Evolutionary conservation across 1,140 invertebrate genomes (phyloP), one percentile per base, ranked within the genome.

Genomic region (Colletes gigas): DNA sequence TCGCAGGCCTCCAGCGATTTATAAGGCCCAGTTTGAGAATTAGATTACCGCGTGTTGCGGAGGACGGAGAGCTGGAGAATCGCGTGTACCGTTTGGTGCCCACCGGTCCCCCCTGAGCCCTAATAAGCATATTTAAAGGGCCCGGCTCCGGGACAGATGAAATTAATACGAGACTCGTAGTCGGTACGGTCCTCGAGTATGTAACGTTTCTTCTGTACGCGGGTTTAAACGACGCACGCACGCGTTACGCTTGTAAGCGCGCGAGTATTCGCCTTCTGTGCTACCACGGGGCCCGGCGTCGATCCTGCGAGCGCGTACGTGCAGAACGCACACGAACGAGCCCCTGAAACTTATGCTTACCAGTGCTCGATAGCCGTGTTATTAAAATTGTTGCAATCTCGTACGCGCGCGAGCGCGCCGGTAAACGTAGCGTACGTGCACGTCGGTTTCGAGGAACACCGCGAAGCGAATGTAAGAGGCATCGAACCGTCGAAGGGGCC

Each of bases 381-480:
- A 79, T 79, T 79, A 79, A 79, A 79, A 79, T 73, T 19, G 77
- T 54, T 79, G 62, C 19, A 54, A 21, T 65, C 66, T 80, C 68
- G 72, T 80, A 62, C 55, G 21, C 60, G 67, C 69, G 60, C 60
- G 57, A 50, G 21, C 60, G 67, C 69, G 60, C 60, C 47, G 65
- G 77, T 72, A 39, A 73, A 72, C 50, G 75, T 12, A 17, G 15
- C 12, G 54, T 72, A 75, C 73, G 69, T 63, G 76, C 39, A 9
- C 8, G 14, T n/a, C 6, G 60, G n/a, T 72, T 30, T 72, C 77
- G 69, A 7, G 19, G 77, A 72, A 72, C 70, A 78, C 41, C 76
- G 59, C 59, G 63, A 19, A 63, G 82, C 54, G 66, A 66, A 84
- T 71, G 83, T 84, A 74, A 78, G 75, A 81, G 77, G 66, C 73